A percentile compares a stretch with the other conserved stretches of the same genome.
These are phyloP conservation scores for Parapristionchus giblindavisi DNA, from an alignment of 2,888 invertebrate genomes.

Conservation along the genomic window DNA sequence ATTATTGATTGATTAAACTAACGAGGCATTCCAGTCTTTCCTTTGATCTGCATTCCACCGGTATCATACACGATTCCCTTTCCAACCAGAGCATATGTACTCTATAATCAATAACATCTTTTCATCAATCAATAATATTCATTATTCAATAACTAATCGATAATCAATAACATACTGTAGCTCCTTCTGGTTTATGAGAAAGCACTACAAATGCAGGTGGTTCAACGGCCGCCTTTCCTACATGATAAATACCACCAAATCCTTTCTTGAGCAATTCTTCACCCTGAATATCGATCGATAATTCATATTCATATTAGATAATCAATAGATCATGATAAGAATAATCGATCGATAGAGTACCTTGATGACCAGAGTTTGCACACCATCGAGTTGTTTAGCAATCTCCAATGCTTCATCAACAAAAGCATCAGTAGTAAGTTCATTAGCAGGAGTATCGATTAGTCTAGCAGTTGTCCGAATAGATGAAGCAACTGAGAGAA, in stretches of 20 bases:
- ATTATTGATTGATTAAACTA: conserved; percentile 38
- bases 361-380: conserved; percentile 20
- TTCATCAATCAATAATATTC: background rate
- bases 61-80: conserved; percentile 94
- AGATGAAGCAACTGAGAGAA: conserved; percentile 68
- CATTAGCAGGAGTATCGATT: conserved; percentile 85
- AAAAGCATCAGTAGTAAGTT: conserved; percentile 76
- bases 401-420: conserved; percentile 74
- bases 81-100: conserved; percentile 86
- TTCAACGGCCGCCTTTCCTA: conserved; percentile 81
- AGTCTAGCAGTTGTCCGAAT: conserved; percentile 82
- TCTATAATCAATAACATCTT: conserved; percentile 69
- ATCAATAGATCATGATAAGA: no score
- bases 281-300: background rate
- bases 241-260: conserved; percentile 84
- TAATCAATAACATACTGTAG: conserved; percentile 67
- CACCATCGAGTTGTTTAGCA: conserved; percentile 39
- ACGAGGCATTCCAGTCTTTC: conserved; percentile 74
- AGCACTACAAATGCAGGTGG: conserved; percentile 80
- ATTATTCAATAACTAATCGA: background rate
- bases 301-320: no score
- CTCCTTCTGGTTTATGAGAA: conserved; percentile 76
- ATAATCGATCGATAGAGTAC: background rate
- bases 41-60: conserved; percentile 89
- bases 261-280: conserved; percentile 81